Evolutionary conservation across 2,113 vertebrate species (phyloP).

Genomic region (Oryzias curvinotus): DNA sequence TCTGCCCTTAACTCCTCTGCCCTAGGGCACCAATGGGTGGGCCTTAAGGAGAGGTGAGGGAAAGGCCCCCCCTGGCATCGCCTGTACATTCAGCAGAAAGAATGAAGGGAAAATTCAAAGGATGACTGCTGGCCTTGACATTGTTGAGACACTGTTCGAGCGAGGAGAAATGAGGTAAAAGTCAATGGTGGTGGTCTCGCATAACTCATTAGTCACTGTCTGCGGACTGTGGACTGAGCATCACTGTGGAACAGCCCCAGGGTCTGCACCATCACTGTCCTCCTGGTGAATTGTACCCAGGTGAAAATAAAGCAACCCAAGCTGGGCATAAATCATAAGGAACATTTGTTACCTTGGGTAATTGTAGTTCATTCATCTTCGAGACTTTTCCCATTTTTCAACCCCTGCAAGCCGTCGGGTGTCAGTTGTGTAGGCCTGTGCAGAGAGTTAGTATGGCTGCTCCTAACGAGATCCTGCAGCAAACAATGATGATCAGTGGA

Average conservation of each 20-base stretch:
- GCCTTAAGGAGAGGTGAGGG: constrained; percentile 35
- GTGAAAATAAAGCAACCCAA: constrained; percentile 77
- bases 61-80: constrained; percentile 44
- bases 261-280: constrained; percentile 65
- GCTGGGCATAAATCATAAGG: constrained; percentile 79
- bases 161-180: constrained; percentile 70
- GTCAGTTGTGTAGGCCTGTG: constrained; percentile 38
- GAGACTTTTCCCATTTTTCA: constrained; percentile 71
- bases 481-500: constrained; percentile 8
- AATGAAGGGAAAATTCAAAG: constrained; percentile 43
- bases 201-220: constrained; percentile 73
- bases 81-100: constrained; percentile 28
- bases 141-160: constrained; percentile 61
- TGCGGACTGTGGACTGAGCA: constrained; percentile 54
- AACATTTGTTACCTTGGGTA: constrained; percentile 76
- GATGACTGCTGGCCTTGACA: constrained; percentile 54
- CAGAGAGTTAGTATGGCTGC: constrained; percentile 28
- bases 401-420: constrained; percentile 58
- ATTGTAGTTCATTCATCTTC: constrained; percentile 78
- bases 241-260: constrained; percentile 56
- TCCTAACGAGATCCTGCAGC: constrained; percentile 28
- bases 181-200: constrained; percentile 75
- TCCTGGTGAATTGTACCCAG: constrained; percentile 63
- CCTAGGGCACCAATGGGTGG: constrained; percentile 51
- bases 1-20: constrained; percentile 45